Evolutionary conservation across 2,888 invertebrate genomes (phyloP).

Genomic region (Sinhomidia bicolor): DNA sequence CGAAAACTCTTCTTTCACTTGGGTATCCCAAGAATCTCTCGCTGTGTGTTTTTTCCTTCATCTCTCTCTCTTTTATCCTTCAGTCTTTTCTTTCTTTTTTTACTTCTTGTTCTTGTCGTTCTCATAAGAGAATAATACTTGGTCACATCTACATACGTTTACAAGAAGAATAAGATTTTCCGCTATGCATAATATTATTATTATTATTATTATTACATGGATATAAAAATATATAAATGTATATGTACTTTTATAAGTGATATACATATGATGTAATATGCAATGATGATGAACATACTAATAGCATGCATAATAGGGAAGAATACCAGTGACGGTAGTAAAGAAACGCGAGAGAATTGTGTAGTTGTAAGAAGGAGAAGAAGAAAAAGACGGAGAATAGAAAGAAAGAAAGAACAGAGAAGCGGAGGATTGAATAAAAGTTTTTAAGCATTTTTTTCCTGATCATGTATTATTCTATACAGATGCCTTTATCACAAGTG

Average conservation of each 20-base stretch:
- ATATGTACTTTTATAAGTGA: neutral
- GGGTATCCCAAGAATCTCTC: slow-evolving; percentile 67
- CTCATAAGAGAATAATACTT: slow-evolving; percentile 48
- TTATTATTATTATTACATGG: neutral
- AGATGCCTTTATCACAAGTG: slow-evolving; percentile 75
- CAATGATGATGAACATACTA: slow-evolving; percentile 4
- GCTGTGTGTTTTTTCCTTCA: slow-evolving; percentile 39
- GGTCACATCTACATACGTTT: slow-evolving; percentile 54
- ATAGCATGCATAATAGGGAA: slow-evolving; percentile 20
- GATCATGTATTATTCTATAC: slow-evolving; percentile 71
- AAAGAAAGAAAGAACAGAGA: slow-evolving; percentile 8
- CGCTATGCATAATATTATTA: neutral
- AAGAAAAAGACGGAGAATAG: slow-evolving; percentile 17
- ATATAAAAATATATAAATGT: neutral
- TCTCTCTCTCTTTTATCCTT: slow-evolving; percentile 39
- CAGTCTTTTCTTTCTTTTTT: slow-evolving; percentile 41
- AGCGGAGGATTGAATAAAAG: slow-evolving; percentile 69
- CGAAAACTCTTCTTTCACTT: slow-evolving; percentile 71
- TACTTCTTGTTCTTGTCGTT: slow-evolving; percentile 50
- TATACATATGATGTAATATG: neutral
- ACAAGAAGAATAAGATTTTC: slow-evolving; percentile 21
- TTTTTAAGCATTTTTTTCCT: slow-evolving; percentile 68
- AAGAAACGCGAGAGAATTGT: neutral
- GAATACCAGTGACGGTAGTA: slow-evolving; percentile 3
- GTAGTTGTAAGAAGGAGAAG: neutral